Evolutionary conservation across 2,113 vertebrate species (phyloP).

Genomic region (Oncorhynchus tshawytscha): DNA sequence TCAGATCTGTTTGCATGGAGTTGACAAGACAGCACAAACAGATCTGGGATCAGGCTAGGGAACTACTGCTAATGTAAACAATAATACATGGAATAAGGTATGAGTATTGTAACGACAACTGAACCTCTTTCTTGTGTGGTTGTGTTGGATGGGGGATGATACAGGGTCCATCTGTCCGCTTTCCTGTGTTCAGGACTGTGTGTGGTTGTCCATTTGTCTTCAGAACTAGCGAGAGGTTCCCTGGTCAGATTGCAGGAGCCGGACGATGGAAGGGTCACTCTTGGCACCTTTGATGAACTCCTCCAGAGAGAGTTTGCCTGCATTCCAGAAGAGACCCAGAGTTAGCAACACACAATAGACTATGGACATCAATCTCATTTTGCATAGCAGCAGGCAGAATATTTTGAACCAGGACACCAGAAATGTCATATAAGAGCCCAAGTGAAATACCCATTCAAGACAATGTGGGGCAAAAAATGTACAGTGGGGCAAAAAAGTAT

Average conservation of each 20-base stretch:
- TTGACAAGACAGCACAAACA: too few relatives aligned
- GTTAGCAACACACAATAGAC: background rate
- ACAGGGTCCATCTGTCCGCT: too few relatives aligned
- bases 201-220: slow-evolving; percentile 42
- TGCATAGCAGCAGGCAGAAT: background rate
- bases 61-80: slow-evolving; percentile 21
- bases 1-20: too few relatives aligned
- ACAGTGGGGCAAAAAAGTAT: too few relatives aligned
- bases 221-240: slow-evolving; percentile 83
- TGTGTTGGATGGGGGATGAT: background rate
- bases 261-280: slow-evolving; percentile 94
- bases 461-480: too few relatives aligned
- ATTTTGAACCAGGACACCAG: too few relatives aligned
- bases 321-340: background rate
- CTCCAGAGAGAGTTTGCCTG: slow-evolving; percentile 92
- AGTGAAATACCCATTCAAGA: too few relatives aligned
- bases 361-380: background rate
- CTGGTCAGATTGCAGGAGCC: slow-evolving; percentile 94
- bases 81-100: slow-evolving; percentile 42
- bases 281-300: slow-evolving; percentile 98
- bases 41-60: too few relatives aligned
- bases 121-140: too few relatives aligned
- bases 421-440: too few relatives aligned
- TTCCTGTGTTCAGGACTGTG: background rate
- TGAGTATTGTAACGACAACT: background rate